Percentiles rank a stretch among this genome's conserved stretches.
Evolutionary conservation across 2,888 invertebrate species (phyloP).

Genomic region (Aromia moschata): DNA sequence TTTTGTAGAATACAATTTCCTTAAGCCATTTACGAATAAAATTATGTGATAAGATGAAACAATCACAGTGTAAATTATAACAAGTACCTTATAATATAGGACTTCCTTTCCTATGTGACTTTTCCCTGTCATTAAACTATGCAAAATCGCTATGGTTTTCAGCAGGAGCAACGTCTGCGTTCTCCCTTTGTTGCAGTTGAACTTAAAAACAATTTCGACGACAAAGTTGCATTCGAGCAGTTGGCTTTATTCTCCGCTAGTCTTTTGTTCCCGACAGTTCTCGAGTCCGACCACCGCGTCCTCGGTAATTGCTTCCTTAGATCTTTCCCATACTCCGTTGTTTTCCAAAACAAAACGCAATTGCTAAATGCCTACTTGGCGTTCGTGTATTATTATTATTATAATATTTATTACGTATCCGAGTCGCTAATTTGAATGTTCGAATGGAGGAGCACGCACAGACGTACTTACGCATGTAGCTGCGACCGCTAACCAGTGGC

Average conservation of each 20-base stretch:
- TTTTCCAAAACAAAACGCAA: slow-evolving; percentile 14
- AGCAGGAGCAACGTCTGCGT: too few relatives aligned
- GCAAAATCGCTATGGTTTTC: too few relatives aligned
- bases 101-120: too few relatives aligned
- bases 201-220: slow-evolving; percentile 4
- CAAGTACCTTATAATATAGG: too few relatives aligned
- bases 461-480: slow-evolving; percentile 18
- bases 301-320: slow-evolving; percentile 13
- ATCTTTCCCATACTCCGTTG: slow-evolving; percentile 17
- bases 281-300: slow-evolving; percentile 15
- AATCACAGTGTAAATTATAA: too few relatives aligned
- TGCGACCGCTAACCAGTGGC: too few relatives aligned
- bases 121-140: too few relatives aligned
- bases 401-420: slow-evolving; percentile 18
- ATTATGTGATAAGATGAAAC: too few relatives aligned
- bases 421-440: slow-evolving; percentile 34
- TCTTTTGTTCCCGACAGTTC: slow-evolving; percentile 24
- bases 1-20: too few relatives aligned
- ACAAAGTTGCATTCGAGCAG: slow-evolving; percentile 13
- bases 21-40: too few relatives aligned
- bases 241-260: slow-evolving; percentile 13
- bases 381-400: too few relatives aligned
- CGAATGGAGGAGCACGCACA: slow-evolving; percentile 34
- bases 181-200: too few relatives aligned
- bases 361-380: slow-evolving; percentile 13